A percentile compares a stretch with the other conserved stretches of the same genome.
Evolutionary conservation across 2,888 invertebrate genomes (phyloP).

Genomic region (Dasypogon diadema): DNA sequence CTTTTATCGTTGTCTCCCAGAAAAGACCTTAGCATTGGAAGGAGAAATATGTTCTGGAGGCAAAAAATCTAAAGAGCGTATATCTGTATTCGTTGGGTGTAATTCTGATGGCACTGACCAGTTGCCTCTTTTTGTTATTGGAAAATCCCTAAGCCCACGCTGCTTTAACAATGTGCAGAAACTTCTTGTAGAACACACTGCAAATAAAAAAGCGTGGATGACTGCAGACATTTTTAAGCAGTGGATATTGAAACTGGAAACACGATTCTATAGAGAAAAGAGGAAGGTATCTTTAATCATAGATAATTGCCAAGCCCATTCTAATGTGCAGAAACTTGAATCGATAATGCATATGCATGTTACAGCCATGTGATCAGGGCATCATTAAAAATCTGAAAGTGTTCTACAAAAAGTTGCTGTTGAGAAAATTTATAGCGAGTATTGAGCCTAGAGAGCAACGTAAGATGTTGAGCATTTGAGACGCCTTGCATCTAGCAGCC

Average conservation of each 20-base stretch:
- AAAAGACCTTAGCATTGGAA: conserved; percentile 12
- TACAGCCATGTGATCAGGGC: neutral
- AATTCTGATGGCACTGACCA: conserved; percentile 59
- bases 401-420: neutral
- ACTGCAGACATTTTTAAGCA: conserved; percentile 5
- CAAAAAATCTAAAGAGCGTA: conserved; percentile 57
- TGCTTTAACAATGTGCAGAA: conserved; percentile 47
- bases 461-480: neutral
- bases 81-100: conserved; percentile 58
- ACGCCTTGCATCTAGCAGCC: neutral
- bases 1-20: neutral
- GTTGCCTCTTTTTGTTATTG: conserved; percentile 4
- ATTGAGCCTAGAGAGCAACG: neutral
- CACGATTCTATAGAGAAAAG: neutral
- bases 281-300: conserved; percentile 8
- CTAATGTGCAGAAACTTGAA: neutral
- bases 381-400: conserved; percentile 5
- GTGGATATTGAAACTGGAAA: conserved; percentile 14
- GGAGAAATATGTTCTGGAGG: conserved; percentile 57
- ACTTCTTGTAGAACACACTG: conserved; percentile 39
- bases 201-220: conserved; percentile 48
- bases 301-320: conserved; percentile 11
- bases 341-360: conserved; percentile 5
- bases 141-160: conserved; percentile 45
- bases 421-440: neutral